phyloP scores from a whole-genome alignment of 2,888 invertebrate genomes.

The Eustalomyia histrio region DNA sequence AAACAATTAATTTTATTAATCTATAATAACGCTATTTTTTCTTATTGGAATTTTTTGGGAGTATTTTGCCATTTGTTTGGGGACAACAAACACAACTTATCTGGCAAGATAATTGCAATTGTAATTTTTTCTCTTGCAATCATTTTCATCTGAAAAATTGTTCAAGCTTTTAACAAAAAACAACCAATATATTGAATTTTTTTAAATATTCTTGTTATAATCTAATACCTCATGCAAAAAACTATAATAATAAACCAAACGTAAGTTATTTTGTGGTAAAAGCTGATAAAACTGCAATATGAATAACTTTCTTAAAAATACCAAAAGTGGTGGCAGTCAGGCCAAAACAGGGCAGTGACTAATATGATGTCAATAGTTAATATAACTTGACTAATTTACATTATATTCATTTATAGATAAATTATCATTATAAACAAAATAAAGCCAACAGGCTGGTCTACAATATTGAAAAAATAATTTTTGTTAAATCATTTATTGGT shows the following conservation, averaged over 20 bases:
- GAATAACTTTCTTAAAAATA: background rate
- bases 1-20: too few relatives aligned
- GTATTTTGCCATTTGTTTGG: too few relatives aligned
- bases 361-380: conserved; percentile 56
- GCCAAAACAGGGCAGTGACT: conserved; percentile 61
- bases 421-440: conserved; percentile 11
- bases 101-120: too few relatives aligned
- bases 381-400: conserved; percentile 31
- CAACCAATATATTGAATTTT: conserved; percentile 11
- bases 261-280: conserved; percentile 17
- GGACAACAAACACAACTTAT: too few relatives aligned
- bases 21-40: too few relatives aligned
- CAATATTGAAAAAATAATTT: background rate
- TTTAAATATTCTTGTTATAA: background rate
- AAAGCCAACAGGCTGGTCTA: conserved; percentile 33
- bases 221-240: background rate
- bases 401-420: conserved; percentile 20
- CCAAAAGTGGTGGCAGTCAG: conserved; percentile 24
- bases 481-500: background rate
- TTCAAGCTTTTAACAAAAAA: conserved; percentile 35
- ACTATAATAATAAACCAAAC: conserved; percentile 13
- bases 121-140: conserved; percentile 48
- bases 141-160: conserved; percentile 23
- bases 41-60: too few relatives aligned
- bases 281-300: background rate